Conservation (phyloP, 2,113 vertebrate genomes). For the Sprattus sprattus region DNA sequence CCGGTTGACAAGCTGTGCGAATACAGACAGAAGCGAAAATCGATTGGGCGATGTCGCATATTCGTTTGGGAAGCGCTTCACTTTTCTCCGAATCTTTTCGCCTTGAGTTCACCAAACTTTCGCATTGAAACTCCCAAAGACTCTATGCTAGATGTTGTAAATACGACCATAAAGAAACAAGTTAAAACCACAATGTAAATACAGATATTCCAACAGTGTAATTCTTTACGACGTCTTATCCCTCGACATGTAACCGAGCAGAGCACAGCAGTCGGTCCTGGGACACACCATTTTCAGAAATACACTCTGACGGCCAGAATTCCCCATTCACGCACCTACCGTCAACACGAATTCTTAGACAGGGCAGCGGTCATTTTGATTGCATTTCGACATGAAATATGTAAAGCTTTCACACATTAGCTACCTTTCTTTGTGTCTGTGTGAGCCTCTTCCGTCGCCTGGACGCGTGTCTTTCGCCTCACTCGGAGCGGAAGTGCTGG, state of each 20-base stretch:
- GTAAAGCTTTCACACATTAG: constrained; percentile 25
- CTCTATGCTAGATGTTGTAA: background rate
- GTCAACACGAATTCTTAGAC: background rate
- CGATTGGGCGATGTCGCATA: constrained; percentile 58
- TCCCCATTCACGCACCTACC: background rate
- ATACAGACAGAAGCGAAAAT: constrained; percentile 33
- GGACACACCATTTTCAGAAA: constrained; percentile 48
- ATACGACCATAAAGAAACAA: background rate
- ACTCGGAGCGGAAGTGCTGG: constrained; percentile 85
- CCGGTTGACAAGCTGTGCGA: background rate
- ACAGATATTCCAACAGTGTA: constrained; percentile 19
- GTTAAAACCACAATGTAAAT: background rate
- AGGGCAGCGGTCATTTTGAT: background rate
- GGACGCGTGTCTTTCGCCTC: constrained; percentile 79
- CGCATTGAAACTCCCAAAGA: background rate
- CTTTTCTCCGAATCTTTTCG: constrained; percentile 39
- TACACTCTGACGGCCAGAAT: constrained; percentile 25
- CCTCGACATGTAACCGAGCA: constrained; percentile 61
- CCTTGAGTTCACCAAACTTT: constrained; percentile 56
- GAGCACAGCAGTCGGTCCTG: constrained; percentile 46
- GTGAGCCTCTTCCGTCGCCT: constrained; percentile 73
- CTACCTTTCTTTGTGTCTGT: constrained; percentile 81
- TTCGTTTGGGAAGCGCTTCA: constrained; percentile 41
- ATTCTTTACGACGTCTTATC: constrained; percentile 39
- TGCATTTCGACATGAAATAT: background rate